Evolutionary conservation across 2,888 invertebrate species (phyloP).

Genomic region (Cheilosia vernalis): DNA sequence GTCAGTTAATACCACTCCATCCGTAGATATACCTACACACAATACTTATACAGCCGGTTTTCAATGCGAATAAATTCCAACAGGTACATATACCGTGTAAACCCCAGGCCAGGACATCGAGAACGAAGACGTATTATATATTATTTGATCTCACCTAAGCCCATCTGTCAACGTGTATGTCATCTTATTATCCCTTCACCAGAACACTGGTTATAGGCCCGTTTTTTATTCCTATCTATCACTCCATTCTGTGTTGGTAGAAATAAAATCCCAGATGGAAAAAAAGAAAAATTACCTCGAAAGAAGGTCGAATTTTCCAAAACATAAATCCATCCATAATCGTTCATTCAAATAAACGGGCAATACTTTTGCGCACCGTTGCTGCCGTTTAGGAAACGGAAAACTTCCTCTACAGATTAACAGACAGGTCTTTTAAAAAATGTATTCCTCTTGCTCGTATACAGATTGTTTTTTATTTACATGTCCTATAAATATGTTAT

Average conservation of each 20-base stretch:
- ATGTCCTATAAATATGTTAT: too few species aligned
- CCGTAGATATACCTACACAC: too few species aligned
- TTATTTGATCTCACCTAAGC: constrained; percentile 64
- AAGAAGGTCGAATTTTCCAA: constrained; percentile 46
- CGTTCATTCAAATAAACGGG: constrained; percentile 50
- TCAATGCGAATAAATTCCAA: constrained; percentile 41
- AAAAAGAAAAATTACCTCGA: neutral
- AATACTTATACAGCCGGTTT: too few species aligned
- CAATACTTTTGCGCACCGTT: constrained; percentile 22
- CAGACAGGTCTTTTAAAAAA: constrained; percentile 46
- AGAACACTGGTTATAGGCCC: constrained; percentile 13
- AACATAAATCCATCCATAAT: constrained; percentile 48
- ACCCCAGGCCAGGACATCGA: constrained; percentile 11
- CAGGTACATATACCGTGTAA: constrained; percentile 45
- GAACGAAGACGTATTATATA: constrained; percentile 44
- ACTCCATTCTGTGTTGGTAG: neutral
- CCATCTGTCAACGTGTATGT: constrained; percentile 57
- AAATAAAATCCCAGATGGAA: constrained; percentile 37
- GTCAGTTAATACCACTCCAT: constrained; percentile 22
- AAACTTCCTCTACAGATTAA: constrained; percentile 5
- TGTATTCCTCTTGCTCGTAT: constrained; percentile 12
- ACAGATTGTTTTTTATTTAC: too few species aligned
- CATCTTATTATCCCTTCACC: constrained; percentile 46
- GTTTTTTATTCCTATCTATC: neutral
- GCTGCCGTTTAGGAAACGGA: neutral